These are phyloP conservation scores for Macquaria australasica DNA, from an alignment of 2,113 vertebrate species.

Conservation along the genomic window DNA sequence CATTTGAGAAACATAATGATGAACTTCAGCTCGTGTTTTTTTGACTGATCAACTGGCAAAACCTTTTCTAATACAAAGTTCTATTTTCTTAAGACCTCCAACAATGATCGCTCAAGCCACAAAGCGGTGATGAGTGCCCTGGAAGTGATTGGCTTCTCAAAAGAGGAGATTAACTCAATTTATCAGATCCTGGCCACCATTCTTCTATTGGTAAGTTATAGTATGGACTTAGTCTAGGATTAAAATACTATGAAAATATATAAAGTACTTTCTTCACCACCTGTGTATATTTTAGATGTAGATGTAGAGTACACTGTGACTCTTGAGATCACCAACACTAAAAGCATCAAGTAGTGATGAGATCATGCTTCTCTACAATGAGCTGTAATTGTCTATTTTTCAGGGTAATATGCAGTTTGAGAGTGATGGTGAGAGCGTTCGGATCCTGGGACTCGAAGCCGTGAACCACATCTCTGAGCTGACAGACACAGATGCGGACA, in stretches of 20 bases:
- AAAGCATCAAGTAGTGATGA: background rate
- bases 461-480: slow-evolving; percentile 83
- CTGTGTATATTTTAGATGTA: background rate
- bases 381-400: background rate
- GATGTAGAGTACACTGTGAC: background rate
- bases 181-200: slow-evolving; percentile 89
- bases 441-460: slow-evolving; percentile 62
- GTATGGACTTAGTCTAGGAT: rapidly evolving
- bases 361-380: background rate
- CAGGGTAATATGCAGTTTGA: slow-evolving; percentile 90
- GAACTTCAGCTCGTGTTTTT: background rate
- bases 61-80: background rate
- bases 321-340: background rate
- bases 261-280: background rate
- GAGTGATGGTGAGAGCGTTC: slow-evolving; percentile 80
- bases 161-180: slow-evolving; percentile 85
- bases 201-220: slow-evolving; percentile 86
- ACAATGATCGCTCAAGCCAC: slow-evolving; percentile 83
- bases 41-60: background rate
- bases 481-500: slow-evolving; percentile 73
- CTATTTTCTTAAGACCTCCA: slow-evolving; percentile 69
- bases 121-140: slow-evolving; percentile 87
- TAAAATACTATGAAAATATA: background rate
- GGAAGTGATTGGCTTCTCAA: slow-evolving; percentile 89
- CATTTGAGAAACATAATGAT: background rate